Percentiles rank a stretch among this genome's conserved stretches.
Conservation (phyloP, 2,113 vertebrate genomes). For the Tilapia sparmanii region DNA sequence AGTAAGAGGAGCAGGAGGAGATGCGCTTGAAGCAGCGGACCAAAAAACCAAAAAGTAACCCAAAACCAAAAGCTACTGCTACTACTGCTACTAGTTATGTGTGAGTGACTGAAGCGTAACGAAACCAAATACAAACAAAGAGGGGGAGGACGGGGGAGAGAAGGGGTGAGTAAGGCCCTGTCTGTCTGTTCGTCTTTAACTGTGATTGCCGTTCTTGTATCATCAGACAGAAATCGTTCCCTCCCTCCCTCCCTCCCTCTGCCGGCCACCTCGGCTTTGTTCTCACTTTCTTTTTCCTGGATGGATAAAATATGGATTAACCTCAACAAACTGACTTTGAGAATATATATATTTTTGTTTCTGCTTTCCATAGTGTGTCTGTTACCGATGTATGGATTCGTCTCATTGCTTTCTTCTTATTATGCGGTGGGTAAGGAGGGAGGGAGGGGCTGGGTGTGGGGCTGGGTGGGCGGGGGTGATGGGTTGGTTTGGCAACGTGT, state of each 20-base stretch:
- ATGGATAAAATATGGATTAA: constrained; percentile 69
- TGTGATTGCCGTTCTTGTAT: constrained; percentile 58
- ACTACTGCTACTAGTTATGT: constrained; percentile 56
- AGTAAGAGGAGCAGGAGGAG: constrained; percentile 32
- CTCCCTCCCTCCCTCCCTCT: constrained; percentile 47
- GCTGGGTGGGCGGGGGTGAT: neutral
- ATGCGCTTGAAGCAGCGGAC: constrained; percentile 54
- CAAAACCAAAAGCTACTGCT: constrained; percentile 71
- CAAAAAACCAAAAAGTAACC: constrained; percentile 68
- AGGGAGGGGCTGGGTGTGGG: neutral
- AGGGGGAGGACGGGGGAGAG: constrained; percentile 53
- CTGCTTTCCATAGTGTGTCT: constrained; percentile 67
- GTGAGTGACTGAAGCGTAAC: constrained; percentile 69
- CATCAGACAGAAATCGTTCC: constrained; percentile 40
- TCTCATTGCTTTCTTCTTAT: constrained; percentile 70
- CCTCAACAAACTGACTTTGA: constrained; percentile 72
- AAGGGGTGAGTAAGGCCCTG: constrained; percentile 7
- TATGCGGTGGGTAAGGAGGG: constrained; percentile 12
- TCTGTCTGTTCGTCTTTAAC: constrained; percentile 50
- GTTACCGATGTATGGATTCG: constrained; percentile 63
- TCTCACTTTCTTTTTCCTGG: constrained; percentile 61
- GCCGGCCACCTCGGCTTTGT: constrained; percentile 43
- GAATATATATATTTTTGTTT: constrained; percentile 65
- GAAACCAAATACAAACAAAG: constrained; percentile 74
- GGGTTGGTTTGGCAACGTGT: constrained; percentile 30